A percentile compares a stretch with the other conserved stretches of the same genome.
Evolutionary conservation across 2,113 vertebrate genomes (phyloP).

Genomic region (Anolis sagrei): DNA sequence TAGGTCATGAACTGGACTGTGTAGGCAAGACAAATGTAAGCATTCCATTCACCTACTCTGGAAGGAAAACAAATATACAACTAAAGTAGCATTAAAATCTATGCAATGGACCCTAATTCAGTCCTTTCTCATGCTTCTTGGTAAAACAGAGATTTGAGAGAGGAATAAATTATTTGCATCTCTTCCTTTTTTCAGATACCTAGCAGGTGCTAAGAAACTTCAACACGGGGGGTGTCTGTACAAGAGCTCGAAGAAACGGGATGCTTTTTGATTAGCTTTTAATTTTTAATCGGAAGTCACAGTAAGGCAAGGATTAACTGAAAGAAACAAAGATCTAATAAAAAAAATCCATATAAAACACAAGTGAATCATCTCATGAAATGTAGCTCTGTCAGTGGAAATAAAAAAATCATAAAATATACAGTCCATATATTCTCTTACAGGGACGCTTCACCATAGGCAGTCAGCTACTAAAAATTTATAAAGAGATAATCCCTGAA

Average conservation of each 20-base stretch:
- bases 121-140: neutral
- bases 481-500: constrained; percentile 60
- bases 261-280: constrained; percentile 58
- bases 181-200: neutral
- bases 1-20: neutral
- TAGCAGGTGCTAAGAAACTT: neutral
- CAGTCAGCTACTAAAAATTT: constrained; percentile 70
- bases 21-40: neutral
- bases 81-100: neutral
- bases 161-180: constrained; percentile 1
- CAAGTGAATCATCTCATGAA: constrained; percentile 71
- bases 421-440: constrained; percentile 63
- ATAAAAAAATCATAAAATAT: constrained; percentile 69
- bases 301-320: constrained; percentile 59
- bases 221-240: neutral
- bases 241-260: constrained; percentile 34
- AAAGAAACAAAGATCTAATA: constrained; percentile 66
- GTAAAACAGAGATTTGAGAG: neutral
- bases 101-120: constrained; percentile 4
- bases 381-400: constrained; percentile 60
- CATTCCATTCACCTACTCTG: neutral
- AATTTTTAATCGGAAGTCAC: constrained; percentile 52
- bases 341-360: constrained; percentile 63
- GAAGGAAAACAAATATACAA: neutral
- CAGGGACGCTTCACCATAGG: constrained; percentile 48